A percentile compares a stretch with the other conserved stretches of the same genome.
Conservation (phyloP, 2,888 invertebrate species). For the Autographa gamma region DNA sequence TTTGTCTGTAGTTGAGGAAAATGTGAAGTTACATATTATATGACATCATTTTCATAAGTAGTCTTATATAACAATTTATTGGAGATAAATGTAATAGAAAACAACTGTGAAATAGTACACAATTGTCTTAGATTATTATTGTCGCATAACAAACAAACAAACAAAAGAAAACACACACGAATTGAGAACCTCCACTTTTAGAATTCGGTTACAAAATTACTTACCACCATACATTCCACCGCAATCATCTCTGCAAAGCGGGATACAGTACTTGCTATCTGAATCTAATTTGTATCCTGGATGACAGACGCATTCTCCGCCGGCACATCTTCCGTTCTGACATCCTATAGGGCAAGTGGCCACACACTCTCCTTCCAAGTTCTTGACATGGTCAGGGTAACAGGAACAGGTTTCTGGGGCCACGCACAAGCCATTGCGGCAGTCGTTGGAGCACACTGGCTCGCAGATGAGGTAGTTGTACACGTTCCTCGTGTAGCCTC, state of each 20-base stretch:
- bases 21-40: too few relatives aligned
- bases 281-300: conserved; percentile 88
- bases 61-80: too few relatives aligned
- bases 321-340: conserved; percentile 90
- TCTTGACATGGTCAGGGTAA: conserved; percentile 89
- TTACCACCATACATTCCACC: conserved; percentile 82
- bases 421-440: conserved; percentile 90
- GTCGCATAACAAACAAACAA: too few relatives aligned
- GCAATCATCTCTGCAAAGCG: conserved; percentile 86
- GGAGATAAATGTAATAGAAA: too few relatives aligned
- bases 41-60: too few relatives aligned
- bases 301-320: conserved; percentile 90
- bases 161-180: too few relatives aligned
- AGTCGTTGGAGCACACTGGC: conserved; percentile 89
- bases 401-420: conserved; percentile 91
- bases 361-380: conserved; percentile 87
- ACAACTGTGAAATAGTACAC: too few relatives aligned
- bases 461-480: conserved; percentile 89
- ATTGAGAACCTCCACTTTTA: too few relatives aligned
- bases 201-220: conserved; percentile 12
- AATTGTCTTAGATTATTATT: too few relatives aligned
- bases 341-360: conserved; percentile 92
- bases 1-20: too few relatives aligned
- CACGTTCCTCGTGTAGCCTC: conserved; percentile 91
- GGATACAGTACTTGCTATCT: conserved; percentile 89